Evolutionary conservation across 2,888 invertebrate genomes (phyloP), one percentile per base, ranked within the genome.

Genomic region (Helobdella robusta): DNA sequence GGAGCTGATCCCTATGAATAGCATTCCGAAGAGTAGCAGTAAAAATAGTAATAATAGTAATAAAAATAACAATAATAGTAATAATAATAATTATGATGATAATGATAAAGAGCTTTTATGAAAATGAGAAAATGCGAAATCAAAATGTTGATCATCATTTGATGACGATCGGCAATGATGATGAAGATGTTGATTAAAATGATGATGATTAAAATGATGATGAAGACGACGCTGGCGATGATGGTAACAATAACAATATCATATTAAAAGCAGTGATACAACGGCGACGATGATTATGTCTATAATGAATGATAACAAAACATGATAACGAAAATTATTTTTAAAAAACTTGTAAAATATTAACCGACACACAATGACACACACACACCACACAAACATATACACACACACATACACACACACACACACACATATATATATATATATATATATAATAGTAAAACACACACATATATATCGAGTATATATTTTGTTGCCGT

Each of bases 391-490:
- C 44, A 40, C n/a, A 40, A 11, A 40, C n/a, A 40, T n/a, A 40
- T 40, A 40, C 44, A 40, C n/a, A 40, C 44, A 40, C n/a, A 40
- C 44, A 40, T 40, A 40, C 44, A 40, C n/a, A 40, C 44, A 40
- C n/a, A 40, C 44, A 40, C n/a, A 40, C 44, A 40, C n/a, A 40
- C 44, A 40, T 40, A 40, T n/a, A 40, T 40, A 40, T n/a, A 40
- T 40, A 40, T n/a, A 40, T 40, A 40, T n/a, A 40, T 40, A n/a
- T n/a, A n/a, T n/a, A n/a, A n/a, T n/a, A n/a, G n/a, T n/a, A n/a
- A n/a, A n/a, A n/a, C n/a, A n/a, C n/a, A n/a, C n/a, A n/a, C n/a
- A n/a, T n/a, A n/a, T n/a, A n/a, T n/a, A n/a, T n/a, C n/a, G n/a
- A n/a, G n/a, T n/a, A n/a, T n/a, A n/a, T n/a, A n/a, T n/a, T n/a